Percentiles rank a stretch among this genome's conserved stretches.
phyloP scores from a whole-genome alignment of 2,888 invertebrate genomes.

The Lasius fuliginosus region DNA sequence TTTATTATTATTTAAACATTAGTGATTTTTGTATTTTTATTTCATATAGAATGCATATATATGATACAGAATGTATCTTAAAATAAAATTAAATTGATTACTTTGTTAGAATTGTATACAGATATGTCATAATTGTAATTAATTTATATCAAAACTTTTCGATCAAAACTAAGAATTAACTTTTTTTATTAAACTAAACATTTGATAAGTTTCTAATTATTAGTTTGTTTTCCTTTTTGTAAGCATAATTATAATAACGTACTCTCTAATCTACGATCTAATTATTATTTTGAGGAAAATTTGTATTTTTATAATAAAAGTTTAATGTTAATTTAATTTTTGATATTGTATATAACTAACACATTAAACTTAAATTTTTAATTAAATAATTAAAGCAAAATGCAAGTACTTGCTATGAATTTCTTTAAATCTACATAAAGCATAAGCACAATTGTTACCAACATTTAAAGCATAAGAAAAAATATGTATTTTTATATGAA shows the following conservation, averaged over 20 bases:
- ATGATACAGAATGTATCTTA: background rate
- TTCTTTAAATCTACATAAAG: constrained; percentile 17
- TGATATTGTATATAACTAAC: background rate
- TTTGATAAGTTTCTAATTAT: background rate
- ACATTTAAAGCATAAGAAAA: background rate
- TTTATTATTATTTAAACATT: constrained; percentile 5
- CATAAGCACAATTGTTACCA: background rate
- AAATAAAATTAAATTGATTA: constrained; percentile 31
- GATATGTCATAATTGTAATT: background rate
- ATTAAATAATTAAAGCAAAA: constrained; percentile 7
- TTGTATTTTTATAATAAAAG: constrained; percentile 5
- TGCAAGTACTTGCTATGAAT: background rate
- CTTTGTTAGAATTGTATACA: constrained; percentile 19
- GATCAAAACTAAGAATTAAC: background rate
- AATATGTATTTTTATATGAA: background rate
- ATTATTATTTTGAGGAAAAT: background rate
- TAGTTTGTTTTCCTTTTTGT: background rate
- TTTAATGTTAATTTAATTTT: constrained; percentile 22
- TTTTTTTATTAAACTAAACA: background rate
- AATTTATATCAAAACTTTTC: background rate
- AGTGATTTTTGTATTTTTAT: background rate
- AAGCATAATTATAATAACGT: background rate
- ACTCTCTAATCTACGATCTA: background rate
- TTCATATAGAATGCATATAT: background rate
- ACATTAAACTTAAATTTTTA: background rate